A percentile compares a stretch with the other conserved stretches of the same genome.
These are phyloP conservation scores for Caenorhabditis remanei DNA, from an alignment of 1,140 invertebrate species.

Conservation along the genomic window DNA sequence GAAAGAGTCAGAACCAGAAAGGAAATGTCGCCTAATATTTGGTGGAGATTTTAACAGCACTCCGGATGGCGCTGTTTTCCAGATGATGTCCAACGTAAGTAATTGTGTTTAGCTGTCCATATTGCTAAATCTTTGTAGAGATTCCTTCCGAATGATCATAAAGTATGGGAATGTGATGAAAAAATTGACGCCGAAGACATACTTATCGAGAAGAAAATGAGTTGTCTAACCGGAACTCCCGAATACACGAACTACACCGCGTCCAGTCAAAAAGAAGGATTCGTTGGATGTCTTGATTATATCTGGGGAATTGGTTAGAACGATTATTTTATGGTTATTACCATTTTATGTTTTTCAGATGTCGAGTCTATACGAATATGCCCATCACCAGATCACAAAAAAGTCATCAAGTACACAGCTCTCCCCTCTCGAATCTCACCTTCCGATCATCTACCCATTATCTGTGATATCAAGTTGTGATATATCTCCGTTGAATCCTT, in stretches of 20 bases:
- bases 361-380: neutral
- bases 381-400: constrained; percentile 5
- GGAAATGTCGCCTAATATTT: neutral
- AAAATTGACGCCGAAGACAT: neutral
- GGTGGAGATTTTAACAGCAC: constrained; percentile 35
- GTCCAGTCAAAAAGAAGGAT: neutral
- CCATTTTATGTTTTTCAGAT: neutral
- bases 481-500: neutral
- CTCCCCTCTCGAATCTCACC: neutral
- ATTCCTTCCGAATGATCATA: neutral
- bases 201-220: neutral
- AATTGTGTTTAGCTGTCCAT: neutral
- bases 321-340: neutral
- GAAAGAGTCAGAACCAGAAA: no score
- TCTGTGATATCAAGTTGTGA: constrained; percentile 32
- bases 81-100: neutral
- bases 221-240: constrained; percentile 17
- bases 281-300: constrained; percentile 20
- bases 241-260: constrained; percentile 35
- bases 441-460: constrained; percentile 18
- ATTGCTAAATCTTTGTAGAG: neutral
- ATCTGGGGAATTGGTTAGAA: constrained; percentile 35
- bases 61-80: constrained; percentile 3
- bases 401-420: neutral
- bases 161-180: constrained; percentile 9